Evolutionary conservation across 2,888 invertebrate species (phyloP).

Genomic region (Poecilobothrus nobilitatus): DNA sequence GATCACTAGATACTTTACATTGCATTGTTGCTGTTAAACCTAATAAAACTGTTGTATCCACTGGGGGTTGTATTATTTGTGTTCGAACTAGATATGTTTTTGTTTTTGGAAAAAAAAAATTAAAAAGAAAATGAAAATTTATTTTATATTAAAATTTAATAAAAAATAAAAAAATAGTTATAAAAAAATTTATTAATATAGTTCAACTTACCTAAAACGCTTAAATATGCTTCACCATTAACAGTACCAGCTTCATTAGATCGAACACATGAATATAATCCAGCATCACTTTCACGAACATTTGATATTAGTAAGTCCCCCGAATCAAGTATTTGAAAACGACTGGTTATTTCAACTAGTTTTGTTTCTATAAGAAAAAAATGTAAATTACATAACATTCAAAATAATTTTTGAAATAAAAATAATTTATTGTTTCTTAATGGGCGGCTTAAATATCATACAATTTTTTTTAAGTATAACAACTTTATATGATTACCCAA

Average conservation of each 20-base stretch:
- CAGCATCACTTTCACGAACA: constrained; percentile 73
- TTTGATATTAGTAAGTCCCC: constrained; percentile 84
- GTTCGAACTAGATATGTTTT: constrained; percentile 63
- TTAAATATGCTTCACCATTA: constrained; percentile 70
- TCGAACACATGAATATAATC: constrained; percentile 81
- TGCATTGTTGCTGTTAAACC: constrained; percentile 89
- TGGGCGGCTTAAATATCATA: too few relatives aligned
- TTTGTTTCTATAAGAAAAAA: constrained; percentile 46
- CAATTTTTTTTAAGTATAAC: too few relatives aligned
- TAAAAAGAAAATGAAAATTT: constrained; percentile 13
- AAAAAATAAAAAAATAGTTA: constrained; percentile 9
- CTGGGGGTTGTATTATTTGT: constrained; percentile 88
- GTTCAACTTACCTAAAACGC: constrained; percentile 63
- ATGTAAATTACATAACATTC: neutral
- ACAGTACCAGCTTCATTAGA: constrained; percentile 84
- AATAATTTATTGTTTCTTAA: too few relatives aligned
- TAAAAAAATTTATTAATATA: neutral
- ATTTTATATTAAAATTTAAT: constrained; percentile 14
- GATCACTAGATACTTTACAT: constrained; percentile 90
- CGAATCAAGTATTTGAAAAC: constrained; percentile 75
- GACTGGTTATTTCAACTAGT: constrained; percentile 58
- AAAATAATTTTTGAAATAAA: neutral
- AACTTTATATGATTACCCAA: too few relatives aligned
- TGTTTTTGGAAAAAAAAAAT: constrained; percentile 13
- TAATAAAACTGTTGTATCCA: constrained; percentile 81